Evolutionary conservation across 37 sponge, comb jelly and placozoan species (phyloP).

Genomic region (Hormiphora californensis): DNA sequence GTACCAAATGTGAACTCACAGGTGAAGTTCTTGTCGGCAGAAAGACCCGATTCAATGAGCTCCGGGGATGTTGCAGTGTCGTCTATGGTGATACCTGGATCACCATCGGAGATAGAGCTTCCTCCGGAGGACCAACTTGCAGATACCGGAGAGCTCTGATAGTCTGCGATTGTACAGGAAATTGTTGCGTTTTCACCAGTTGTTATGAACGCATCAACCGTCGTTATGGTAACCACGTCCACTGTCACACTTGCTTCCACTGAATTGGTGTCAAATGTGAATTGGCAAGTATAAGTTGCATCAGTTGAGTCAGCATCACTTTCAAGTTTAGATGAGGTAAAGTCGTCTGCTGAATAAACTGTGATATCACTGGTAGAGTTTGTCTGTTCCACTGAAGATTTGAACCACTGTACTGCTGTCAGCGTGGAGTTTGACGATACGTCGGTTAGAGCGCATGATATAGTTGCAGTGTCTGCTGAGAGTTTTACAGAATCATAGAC

Average conservation of each 20-base stretch:
- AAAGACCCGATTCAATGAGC: too few relatives aligned
- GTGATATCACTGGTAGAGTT: background rate
- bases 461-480: background rate
- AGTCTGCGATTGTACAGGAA: background rate
- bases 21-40: too few relatives aligned
- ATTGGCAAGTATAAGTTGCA: background rate
- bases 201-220: too few relatives aligned
- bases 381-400: background rate
- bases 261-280: background rate
- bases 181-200: too few relatives aligned
- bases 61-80: too few relatives aligned
- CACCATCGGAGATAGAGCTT: too few relatives aligned
- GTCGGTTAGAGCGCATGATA: background rate
- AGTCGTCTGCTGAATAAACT: background rate
- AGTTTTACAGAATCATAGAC: background rate
- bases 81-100: too few relatives aligned
- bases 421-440: background rate
- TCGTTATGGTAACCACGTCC: background rate
- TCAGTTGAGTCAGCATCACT: background rate
- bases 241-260: background rate
- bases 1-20: too few relatives aligned
- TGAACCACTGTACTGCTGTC: background rate
- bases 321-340: background rate
- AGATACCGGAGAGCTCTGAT: too few relatives aligned
- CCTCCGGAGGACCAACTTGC: too few relatives aligned